Conservation (phyloP, 1,140 invertebrate genomes). For the Cydia amplana region DNA sequence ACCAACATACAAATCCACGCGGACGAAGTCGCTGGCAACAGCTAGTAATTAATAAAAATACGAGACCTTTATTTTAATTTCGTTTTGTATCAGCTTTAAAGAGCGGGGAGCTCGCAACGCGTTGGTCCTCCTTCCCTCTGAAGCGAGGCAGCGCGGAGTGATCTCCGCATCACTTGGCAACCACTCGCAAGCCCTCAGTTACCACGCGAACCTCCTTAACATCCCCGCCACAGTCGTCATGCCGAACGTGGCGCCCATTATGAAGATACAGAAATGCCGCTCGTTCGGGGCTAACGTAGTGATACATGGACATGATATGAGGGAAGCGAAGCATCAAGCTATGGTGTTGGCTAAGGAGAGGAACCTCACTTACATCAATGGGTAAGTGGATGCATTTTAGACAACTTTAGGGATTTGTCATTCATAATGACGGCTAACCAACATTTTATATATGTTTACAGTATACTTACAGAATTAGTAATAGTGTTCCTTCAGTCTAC, state of each 20-base stretch:
- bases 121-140: slow-evolving; percentile 85
- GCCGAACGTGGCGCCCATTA: slow-evolving; percentile 94
- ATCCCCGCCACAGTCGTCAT: slow-evolving; percentile 96
- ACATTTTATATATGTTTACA: too few relatives aligned
- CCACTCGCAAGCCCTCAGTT: slow-evolving; percentile 92
- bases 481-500: too few relatives aligned
- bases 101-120: slow-evolving; percentile 95
- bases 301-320: slow-evolving; percentile 91
- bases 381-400: slow-evolving; percentile 80
- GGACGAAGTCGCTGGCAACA: too few relatives aligned
- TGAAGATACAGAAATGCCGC: slow-evolving; percentile 94
- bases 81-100: slow-evolving; percentile 86
- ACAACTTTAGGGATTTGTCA: too few relatives aligned
- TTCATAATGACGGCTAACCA: too few relatives aligned
- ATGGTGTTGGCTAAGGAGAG: slow-evolving; percentile 86
- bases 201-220: slow-evolving; percentile 89
- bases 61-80: neutral
- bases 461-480: too few relatives aligned
- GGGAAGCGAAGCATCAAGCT: slow-evolving; percentile 90
- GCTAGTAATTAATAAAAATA: too few relatives aligned
- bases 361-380: slow-evolving; percentile 90
- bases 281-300: slow-evolving; percentile 92
- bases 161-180: slow-evolving; percentile 96
- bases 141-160: slow-evolving; percentile 88
- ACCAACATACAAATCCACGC: too few relatives aligned